These are phyloP conservation scores for Sylvietta virens DNA, from an alignment of 2,113 vertebrate genomes.

Conservation along the genomic window DNA sequence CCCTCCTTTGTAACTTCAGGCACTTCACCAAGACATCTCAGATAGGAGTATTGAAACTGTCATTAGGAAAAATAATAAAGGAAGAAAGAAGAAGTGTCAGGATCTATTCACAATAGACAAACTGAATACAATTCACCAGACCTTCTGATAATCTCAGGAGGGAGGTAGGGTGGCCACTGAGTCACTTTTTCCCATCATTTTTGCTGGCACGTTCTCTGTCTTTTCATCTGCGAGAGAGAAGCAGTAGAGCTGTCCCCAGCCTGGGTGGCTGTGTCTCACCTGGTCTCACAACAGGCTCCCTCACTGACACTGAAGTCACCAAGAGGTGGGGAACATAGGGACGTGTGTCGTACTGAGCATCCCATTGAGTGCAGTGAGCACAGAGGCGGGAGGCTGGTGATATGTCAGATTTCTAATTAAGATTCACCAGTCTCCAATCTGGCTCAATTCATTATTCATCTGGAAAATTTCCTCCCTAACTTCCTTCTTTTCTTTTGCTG, in stretches of 20 bases:
- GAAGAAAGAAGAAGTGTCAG: not conserved
- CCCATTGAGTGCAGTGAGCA: not conserved
- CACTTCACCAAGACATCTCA: not conserved
- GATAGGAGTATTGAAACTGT: not conserved
- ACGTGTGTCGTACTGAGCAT: accelerated
- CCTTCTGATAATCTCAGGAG: not conserved
- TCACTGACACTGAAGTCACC: not conserved
- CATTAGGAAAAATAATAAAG: not conserved
- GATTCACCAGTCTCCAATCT: not conserved
- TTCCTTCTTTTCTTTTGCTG: not conserved
- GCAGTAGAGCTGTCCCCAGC: not conserved
- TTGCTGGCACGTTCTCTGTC: not conserved
- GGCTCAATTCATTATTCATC: constrained; percentile 20
- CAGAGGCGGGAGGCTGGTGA: accelerated
- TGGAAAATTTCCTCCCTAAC: not conserved
- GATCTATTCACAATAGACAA: not conserved
- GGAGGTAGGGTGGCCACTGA: not conserved
- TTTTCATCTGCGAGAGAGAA: not conserved
- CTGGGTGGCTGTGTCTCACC: not conserved
- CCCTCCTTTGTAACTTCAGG: not conserved
- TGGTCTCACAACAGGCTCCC: not conserved
- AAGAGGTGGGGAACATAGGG: not conserved
- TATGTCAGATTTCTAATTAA: not conserved
- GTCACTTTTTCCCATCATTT: not conserved
- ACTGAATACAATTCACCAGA: not conserved